Base-by-base conservation (phyloP, 2,797 vertebrate genomes). In the Sphenopsis melanotis region DNA sequence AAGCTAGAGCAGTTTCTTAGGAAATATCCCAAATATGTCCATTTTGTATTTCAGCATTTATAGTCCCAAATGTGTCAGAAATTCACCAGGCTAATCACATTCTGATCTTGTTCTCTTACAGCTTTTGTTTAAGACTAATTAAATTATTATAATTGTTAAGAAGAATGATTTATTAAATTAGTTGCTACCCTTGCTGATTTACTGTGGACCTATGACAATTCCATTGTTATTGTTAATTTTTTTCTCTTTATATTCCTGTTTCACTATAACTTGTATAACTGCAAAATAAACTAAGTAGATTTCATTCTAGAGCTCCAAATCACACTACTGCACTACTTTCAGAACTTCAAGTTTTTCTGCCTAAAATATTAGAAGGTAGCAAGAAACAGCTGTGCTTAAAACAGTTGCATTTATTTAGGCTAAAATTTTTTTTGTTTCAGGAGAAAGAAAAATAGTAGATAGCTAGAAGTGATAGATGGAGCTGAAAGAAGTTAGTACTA, bases 1-100 rank as follows among this genome's bases (percentile, higher is more conserved):
- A 72, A 86, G 39, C 75, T 88, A 80, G 70, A 94, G 87, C 37
- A 36, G 80, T 89, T 96, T 97, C 89, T 87, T 97, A 95, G 81
- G 95, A 95, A 97, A 95, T 94, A 95, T 88, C 75, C 71, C 74
- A 36, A 87, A 49, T 87, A 76, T 85, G 42, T 94, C 76, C n/a
- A 18, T 83, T 93, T 90, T 64, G 20, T 94, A 74, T 97, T 96
- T 97, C 72, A 96, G 56, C 61, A 34, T 70, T 89, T 82, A 44
- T 42, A 78, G 32, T 46, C 55, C 78, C 70, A 80, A 46, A n/a
- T 34, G 36, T 64, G 29, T 90, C 41, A 61, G 39, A 83, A 94
- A 91, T 80, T 94, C 79, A 91, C 32, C 21, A 77, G 77, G 64
- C 69, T 78, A 78, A 78, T 79, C 22, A 12, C 47, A 39, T 79